Conservation (phyloP, 1,140 invertebrate genomes). For the Leguminivora glycinivorella region DNA sequence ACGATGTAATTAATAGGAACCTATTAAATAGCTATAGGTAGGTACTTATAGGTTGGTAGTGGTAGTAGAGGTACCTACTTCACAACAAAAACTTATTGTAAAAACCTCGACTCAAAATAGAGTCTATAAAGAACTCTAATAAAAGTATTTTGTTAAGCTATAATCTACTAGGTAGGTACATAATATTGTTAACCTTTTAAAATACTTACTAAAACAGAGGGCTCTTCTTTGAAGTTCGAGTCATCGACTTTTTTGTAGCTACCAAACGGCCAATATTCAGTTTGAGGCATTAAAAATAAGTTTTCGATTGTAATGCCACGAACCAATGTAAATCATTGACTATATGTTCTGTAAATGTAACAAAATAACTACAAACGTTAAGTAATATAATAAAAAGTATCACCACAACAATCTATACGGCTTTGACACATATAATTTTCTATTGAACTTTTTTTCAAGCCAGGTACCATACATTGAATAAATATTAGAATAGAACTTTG, state of each 20-base stretch:
- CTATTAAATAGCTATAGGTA: constrained; percentile 3
- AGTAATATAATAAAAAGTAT: constrained; percentile 15
- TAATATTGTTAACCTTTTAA: background rate
- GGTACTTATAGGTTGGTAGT: too few relatives aligned
- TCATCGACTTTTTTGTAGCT: constrained; percentile 35
- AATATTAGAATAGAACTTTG: background rate
- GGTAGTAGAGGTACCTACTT: too few relatives aligned
- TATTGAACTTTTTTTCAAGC: background rate
- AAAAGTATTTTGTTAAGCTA: too few relatives aligned
- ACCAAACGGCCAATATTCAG: constrained; percentile 51
- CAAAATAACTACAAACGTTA: constrained; percentile 1
- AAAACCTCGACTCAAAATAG: too few relatives aligned
- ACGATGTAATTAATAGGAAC: background rate
- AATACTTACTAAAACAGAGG: constrained; percentile 44
- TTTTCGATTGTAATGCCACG: constrained; percentile 9
- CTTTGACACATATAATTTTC: constrained; percentile 17
- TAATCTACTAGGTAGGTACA: too few relatives aligned
- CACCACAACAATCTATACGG: constrained; percentile 16
- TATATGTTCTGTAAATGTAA: background rate
- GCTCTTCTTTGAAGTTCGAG: constrained; percentile 34
- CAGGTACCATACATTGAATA: background rate
- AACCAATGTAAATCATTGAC: background rate
- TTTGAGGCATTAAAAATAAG: constrained; percentile 48
- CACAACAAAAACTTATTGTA: too few relatives aligned
- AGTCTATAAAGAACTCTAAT: too few relatives aligned